Evolutionary conservation across 2,888 invertebrate genomes (phyloP).

Genomic region (Aphidoletes aphidimyza): DNA sequence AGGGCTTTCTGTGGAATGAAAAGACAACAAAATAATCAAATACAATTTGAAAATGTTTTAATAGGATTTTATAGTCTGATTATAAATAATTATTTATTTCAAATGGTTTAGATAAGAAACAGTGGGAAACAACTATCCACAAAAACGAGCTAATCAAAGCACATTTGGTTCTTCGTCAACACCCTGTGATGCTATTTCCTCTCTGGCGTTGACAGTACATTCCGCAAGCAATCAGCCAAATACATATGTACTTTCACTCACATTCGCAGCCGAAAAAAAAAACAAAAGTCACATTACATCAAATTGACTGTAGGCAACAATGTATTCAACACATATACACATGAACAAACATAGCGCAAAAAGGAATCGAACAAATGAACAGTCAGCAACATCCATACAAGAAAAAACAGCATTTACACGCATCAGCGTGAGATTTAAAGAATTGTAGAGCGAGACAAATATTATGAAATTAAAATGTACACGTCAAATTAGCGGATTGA

Average conservation of each 20-base stretch:
- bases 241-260: slow-evolving; percentile 22
- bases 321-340: background rate
- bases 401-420: background rate
- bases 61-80: too few species aligned
- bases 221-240: slow-evolving; percentile 3
- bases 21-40: slow-evolving; percentile 26
- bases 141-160: background rate
- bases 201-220: background rate
- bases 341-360: background rate
- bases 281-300: slow-evolving; percentile 40
- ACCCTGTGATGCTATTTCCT: slow-evolving; percentile 52
- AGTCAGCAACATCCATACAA: background rate
- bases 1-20: slow-evolving; percentile 79
- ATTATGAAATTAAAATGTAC: slow-evolving; percentile 20
- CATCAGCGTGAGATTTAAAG: background rate
- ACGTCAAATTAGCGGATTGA: too few species aligned
- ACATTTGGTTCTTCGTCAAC: background rate
- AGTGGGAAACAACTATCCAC: too few species aligned
- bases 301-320: background rate
- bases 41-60: background rate
- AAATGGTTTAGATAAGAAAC: background rate
- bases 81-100: too few species aligned
- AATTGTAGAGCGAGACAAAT: background rate
- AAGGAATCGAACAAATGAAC: background rate
- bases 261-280: slow-evolving; percentile 4